Percentiles rank a stretch among this genome's conserved stretches.
These are phyloP conservation scores for Silvanus unidentatus DNA, from an alignment of 2,888 invertebrate genomes.

Conservation along the genomic window DNA sequence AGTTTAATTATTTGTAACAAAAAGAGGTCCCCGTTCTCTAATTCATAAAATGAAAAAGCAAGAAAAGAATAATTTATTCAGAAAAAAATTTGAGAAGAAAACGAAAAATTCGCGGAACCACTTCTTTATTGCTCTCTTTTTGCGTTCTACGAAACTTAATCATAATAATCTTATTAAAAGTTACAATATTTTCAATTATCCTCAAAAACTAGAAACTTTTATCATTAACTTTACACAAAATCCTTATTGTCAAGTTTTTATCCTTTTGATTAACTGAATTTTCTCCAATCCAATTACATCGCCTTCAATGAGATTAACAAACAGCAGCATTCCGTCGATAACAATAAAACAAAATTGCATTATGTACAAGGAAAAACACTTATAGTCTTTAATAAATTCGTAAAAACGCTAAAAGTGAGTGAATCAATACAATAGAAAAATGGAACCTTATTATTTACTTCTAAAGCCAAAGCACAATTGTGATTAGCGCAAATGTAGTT, in stretches of 20 bases:
- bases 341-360: not conserved
- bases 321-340: not conserved
- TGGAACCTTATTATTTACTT: no score
- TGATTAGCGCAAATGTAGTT: no score
- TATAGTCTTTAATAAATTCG: no score
- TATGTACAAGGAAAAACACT: no score
- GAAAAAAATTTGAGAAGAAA: no score
- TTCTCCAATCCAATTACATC: conserved; percentile 2
- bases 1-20: conserved; percentile 2
- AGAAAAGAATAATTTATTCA: not conserved
- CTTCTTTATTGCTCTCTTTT: not conserved
- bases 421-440: no score
- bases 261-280: conserved; percentile 3
- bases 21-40: not conserved
- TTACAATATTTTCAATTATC: conserved; percentile 3
- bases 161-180: conserved; percentile 2
- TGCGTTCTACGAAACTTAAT: not conserved
- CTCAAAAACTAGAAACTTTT: conserved; percentile 2
- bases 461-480: no score
- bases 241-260: conserved; percentile 3
- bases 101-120: not conserved
- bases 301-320: conserved; percentile 1
- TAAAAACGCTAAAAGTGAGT: no score
- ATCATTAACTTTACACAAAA: conserved; percentile 1
- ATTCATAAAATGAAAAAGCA: not conserved